Percentiles rank a stretch among this genome's conserved stretches.
These are phyloP conservation scores for Mustelus asterias DNA, from an alignment of 2,113 vertebrate species.

Conservation along the genomic window DNA sequence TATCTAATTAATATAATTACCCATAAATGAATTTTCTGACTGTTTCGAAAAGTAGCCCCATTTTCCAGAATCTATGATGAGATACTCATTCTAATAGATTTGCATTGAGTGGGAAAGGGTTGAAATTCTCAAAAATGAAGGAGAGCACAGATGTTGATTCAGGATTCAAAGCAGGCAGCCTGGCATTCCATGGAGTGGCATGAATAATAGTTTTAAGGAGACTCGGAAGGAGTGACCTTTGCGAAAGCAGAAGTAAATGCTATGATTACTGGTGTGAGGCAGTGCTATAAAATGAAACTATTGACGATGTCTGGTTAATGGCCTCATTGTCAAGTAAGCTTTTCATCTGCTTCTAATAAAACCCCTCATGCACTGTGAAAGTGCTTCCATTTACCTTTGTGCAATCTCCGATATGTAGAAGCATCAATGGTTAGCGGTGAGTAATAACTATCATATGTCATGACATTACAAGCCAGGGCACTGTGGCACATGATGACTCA, in stretches of 20 bases:
- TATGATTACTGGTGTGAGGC: background rate
- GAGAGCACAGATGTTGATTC: background rate
- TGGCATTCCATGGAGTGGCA: background rate
- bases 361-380: constrained; percentile 21
- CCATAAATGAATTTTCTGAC: background rate
- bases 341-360: constrained; percentile 14
- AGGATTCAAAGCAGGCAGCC: background rate
- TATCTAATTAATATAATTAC: background rate
- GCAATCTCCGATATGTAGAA: background rate
- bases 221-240: background rate
- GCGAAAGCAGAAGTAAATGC: background rate
- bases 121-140: background rate
- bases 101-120: too few relatives aligned
- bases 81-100: background rate
- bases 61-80: background rate
- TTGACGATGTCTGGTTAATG: background rate
- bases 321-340: constrained; percentile 15
- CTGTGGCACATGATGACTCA: background rate
- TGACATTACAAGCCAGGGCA: background rate
- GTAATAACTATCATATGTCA: background rate
- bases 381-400: constrained; percentile 8
- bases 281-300: background rate
- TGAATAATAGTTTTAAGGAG: background rate
- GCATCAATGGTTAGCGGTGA: background rate
- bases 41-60: background rate